Evolutionary conservation across 2,113 vertebrate genomes (phyloP).

Genomic region (Xerus inauris): DNA sequence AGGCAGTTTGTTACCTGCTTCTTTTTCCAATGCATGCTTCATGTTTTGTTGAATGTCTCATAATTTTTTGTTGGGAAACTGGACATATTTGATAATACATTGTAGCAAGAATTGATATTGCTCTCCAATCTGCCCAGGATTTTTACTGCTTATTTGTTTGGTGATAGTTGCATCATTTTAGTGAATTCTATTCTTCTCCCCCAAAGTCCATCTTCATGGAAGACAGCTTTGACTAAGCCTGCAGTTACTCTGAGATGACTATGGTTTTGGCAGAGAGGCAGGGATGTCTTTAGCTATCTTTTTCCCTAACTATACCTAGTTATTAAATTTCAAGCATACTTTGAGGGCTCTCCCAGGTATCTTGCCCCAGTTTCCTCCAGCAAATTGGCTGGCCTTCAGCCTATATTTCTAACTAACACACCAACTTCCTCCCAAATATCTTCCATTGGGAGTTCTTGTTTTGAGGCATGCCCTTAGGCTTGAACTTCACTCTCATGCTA

Average conservation of each 20-base stretch:
- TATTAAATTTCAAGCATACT: not conserved
- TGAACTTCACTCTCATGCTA: not conserved
- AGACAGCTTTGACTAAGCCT: not conserved
- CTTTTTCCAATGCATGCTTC: not conserved
- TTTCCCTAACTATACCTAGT: not conserved
- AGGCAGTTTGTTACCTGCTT: not conserved
- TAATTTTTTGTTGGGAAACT: not conserved
- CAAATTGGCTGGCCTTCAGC: not conserved
- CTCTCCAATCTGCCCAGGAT: not conserved
- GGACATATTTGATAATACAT: not conserved
- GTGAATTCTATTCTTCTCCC: not conserved
- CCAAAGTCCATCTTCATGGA: not conserved
- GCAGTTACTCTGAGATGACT: not conserved
- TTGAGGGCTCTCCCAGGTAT: not conserved
- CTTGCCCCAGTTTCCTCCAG: not conserved
- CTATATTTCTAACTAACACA: not conserved
- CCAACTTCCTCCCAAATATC: not conserved
- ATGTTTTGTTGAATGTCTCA: not conserved
- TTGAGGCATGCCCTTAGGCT: not conserved
- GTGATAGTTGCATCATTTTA: not conserved
- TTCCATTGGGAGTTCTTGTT: not conserved
- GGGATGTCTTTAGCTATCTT: not conserved
- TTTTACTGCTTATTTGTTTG: constrained; percentile 6
- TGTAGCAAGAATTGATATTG: not conserved
- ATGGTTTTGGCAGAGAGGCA: not conserved